These are phyloP conservation scores for Coracias cyanogaster DNA, from an alignment of 2,797 vertebrate species.

Conservation along the genomic window DNA sequence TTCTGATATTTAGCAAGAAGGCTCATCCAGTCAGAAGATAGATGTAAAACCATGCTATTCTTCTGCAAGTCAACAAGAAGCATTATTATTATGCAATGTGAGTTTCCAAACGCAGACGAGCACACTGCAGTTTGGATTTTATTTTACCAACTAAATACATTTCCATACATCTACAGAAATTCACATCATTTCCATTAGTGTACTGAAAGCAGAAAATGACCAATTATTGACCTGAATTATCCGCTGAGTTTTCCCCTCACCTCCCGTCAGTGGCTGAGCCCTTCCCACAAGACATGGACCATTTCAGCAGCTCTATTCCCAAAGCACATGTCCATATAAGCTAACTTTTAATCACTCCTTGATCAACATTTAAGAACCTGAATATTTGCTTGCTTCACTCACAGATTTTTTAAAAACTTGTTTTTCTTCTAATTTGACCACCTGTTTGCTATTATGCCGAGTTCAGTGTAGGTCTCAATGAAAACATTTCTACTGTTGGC, in stretches of 20 bases:
- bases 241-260: background rate
- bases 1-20: background rate
- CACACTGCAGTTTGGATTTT: background rate
- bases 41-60: background rate
- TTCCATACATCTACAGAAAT: background rate
- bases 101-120: background rate
- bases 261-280: background rate
- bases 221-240: background rate
- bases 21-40: background rate
- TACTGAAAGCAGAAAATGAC: background rate
- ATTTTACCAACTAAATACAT: background rate
- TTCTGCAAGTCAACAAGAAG: background rate
- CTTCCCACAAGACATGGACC: background rate
- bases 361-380: background rate
- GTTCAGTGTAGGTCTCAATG: constrained; percentile 40
- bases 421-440: constrained; percentile 49
- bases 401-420: background rate
- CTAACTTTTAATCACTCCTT: background rate
- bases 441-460: constrained; percentile 55
- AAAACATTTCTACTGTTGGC: constrained; percentile 68
- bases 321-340: background rate
- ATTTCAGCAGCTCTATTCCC: background rate
- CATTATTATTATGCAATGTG: background rate
- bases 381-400: background rate
- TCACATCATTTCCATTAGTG: background rate